These are phyloP conservation scores for Varanus salvator DNA, from an alignment of 2,113 vertebrate genomes.

Conservation along the genomic window DNA sequence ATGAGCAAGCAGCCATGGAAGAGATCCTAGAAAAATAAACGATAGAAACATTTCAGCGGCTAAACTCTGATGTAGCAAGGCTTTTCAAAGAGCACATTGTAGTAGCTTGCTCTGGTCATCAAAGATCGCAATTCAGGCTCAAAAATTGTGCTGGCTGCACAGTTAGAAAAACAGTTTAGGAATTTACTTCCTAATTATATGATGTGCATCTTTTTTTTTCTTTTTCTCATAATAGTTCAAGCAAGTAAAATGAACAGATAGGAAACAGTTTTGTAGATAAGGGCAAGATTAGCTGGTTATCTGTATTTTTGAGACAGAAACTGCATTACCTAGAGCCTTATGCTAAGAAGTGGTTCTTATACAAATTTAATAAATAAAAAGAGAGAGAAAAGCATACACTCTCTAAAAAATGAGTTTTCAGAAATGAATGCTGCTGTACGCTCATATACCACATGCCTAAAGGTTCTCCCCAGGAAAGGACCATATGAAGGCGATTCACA, in stretches of 20 bases:
- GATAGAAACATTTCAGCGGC: conserved; percentile 78
- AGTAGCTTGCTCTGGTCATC: conserved; percentile 78
- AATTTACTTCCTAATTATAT: conserved; percentile 52
- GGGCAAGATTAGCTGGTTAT: neutral
- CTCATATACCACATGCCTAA: conserved; percentile 56
- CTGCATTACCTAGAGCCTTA: neutral
- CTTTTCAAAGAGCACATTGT: conserved; percentile 85
- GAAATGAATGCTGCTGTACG: conserved; percentile 61
- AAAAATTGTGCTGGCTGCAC: conserved; percentile 49
- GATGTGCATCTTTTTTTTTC: conserved; percentile 33
- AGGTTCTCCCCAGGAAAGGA: conserved; percentile 64
- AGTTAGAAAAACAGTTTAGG: conserved; percentile 37
- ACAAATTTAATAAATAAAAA: neutral
- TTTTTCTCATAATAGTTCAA: conserved; percentile 38
- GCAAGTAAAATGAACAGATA: neutral
- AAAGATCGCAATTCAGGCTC: conserved; percentile 78
- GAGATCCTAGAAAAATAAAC: conserved; percentile 84
- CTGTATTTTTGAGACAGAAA: neutral
- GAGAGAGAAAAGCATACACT: neutral
- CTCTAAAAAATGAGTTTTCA: neutral
- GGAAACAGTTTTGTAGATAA: conserved; percentile 37
- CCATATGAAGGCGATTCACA: conserved; percentile 60
- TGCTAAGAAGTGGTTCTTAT: too few relatives aligned
- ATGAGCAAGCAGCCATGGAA: conserved; percentile 79
- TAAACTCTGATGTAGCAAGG: conserved; percentile 75